Percentiles rank a stretch among this genome's conserved stretches.
phyloP scores from a whole-genome alignment of 2,888 invertebrate species.

The Agonopterix subpropinquella region DNA sequence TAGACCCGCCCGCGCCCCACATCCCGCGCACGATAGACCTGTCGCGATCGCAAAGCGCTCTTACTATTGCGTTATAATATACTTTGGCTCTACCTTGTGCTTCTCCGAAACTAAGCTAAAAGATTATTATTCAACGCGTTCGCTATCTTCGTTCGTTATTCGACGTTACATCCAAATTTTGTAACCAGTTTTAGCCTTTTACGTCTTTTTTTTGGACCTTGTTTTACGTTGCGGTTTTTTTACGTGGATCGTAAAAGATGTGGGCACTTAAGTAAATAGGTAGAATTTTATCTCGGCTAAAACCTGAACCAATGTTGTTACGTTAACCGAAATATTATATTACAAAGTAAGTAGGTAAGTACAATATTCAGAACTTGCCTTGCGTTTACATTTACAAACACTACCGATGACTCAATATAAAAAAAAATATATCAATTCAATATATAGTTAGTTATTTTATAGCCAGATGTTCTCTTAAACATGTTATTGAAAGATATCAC shows the following conservation, averaged over 20 bases:
- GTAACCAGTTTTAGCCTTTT: constrained; percentile 52
- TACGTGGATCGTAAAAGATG: background rate
- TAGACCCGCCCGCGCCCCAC: too few species aligned
- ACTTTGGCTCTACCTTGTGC: constrained; percentile 47
- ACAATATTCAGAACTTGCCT: too few species aligned
- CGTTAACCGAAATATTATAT: too few species aligned
- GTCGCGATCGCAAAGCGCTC: too few species aligned
- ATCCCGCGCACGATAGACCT: too few species aligned
- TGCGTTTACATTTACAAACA: too few species aligned
- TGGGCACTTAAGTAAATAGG: background rate
- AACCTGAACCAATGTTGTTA: too few species aligned
- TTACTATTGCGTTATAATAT: too few species aligned
- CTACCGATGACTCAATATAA: too few species aligned
- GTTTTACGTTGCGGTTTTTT: constrained; percentile 10
- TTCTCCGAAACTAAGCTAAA: constrained; percentile 62
- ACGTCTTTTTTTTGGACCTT: constrained; percentile 29
- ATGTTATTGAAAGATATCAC: background rate
- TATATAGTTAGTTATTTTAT: too few species aligned
- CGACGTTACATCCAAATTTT: constrained; percentile 37
- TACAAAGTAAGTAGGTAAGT: too few species aligned
- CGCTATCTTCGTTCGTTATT: constrained; percentile 46
- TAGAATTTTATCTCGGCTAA: background rate
- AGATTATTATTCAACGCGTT: constrained; percentile 57
- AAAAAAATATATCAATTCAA: too few species aligned
- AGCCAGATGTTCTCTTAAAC: background rate